Evolutionary conservation across 2,888 invertebrate genomes (phyloP), one percentile per base, ranked within the genome.

Genomic region (Metellina segmentata): DNA sequence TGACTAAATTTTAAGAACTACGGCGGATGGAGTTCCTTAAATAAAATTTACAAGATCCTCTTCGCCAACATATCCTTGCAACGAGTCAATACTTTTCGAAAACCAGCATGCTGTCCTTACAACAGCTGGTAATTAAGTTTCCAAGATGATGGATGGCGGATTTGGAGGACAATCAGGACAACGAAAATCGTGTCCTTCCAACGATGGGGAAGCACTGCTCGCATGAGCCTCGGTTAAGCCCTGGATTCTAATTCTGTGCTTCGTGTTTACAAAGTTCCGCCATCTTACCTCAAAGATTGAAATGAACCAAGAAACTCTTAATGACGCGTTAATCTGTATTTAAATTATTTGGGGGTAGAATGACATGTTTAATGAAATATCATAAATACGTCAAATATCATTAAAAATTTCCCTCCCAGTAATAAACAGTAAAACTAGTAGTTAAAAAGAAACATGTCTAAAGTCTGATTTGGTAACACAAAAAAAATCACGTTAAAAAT

Each of bases 61-160:
- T n/a, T 75, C 52, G 9, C 19, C n/a, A 61, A 7, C 9, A 71
- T 72, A 70, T 49, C 69, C n/a, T 48, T 20, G 52, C 52, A 81
- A 70, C 81, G 79, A 88, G 52, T 34, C 20, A 34, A 82, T 81
- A 48, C 81, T 81, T 72, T 20, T 53, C 70, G 34, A 81, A 81
- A 81, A 34, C 71, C 71, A 8, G 52, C 71, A 7, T 20, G 19
- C 49, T 11, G 70, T 48, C 81, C 52, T 74, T 7, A 89, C 89
- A 90, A 81, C 90, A 90, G 85, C 90, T 90, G 90, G 81, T 86
- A 90, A 90, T 90, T 90, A 86, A 90, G 90, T 85, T 81, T 70
- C 16, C 6, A 69, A 85, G 16, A 90, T 90, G 90, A 90, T 90
- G 81, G 90, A 90, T 90, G 81, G 9, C 53, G 49, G n/a, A 81